Base-by-base conservation (phyloP, 2,888 invertebrate species). In the Cephus spinipes region DNA sequence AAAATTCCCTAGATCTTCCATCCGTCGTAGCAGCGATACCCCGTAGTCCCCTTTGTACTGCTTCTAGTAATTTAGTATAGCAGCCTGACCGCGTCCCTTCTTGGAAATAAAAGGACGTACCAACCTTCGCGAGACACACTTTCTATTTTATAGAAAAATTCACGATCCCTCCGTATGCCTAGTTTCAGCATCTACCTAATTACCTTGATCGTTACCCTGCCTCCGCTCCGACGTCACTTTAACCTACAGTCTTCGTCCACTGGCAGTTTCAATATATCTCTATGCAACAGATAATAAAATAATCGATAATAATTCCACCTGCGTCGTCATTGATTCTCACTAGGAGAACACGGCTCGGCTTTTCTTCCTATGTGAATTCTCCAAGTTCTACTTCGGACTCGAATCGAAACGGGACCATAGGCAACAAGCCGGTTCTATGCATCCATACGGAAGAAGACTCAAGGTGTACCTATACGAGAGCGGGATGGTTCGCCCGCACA, bases 311-410 rank as follows among this genome's bases (percentile, higher is more conserved):
- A 15, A 40, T 40, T 15, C 40, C 40, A 40, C 6, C 40, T 40
- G 23, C 15, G 23, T 23, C 40, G 40, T 55, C 23, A 23, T 55
- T 55, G 55, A 9, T 55, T 55, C 55, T 55, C 23, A 9, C 55
- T 55, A 55, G 2, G 23, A 55, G 55, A 55, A 55, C 23, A 2
- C 55, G 1, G 9, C 6, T 40, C 6, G 40, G 23, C 23, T 55
- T 9, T 23, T 55, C 55, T 55, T 55, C 55, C 55, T 55, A 9
- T 23, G 55, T 55, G 23, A 55, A 55, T 55, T 23, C 55, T 55
- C 9, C 80, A 79, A 80, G 80, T 79, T 79, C 73, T 71, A 73
- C 79, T 78, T 79, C 81, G 79, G 77, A 79, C 79, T 79, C 71
- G 79, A 79, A 68, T 75, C 76, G 76, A 80, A 78, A 80, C 79